Percentiles rank a stretch among this genome's conserved stretches.
Conservation (phyloP, 2,888 invertebrate species). For the Abscondita cerata region DNA sequence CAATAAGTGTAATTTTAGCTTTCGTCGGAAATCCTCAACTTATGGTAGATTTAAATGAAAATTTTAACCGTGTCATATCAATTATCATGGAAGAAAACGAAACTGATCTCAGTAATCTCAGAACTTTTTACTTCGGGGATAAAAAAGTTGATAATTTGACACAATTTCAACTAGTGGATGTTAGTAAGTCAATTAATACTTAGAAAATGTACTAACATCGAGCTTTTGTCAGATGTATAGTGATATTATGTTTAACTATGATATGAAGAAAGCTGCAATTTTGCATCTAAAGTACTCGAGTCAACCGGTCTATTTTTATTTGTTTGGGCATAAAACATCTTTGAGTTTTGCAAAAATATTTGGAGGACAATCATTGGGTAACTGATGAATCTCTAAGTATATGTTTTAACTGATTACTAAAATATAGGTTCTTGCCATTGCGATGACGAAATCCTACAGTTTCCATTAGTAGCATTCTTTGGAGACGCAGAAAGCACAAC, state of each 20-base stretch:
- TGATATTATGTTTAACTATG: conserved; percentile 69
- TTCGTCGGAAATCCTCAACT: conserved; percentile 51
- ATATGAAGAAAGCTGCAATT: conserved; percentile 69
- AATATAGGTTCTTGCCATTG: conserved; percentile 77
- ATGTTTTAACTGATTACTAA: too few relatives aligned
- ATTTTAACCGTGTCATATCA: conserved; percentile 58
- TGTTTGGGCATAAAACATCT: conserved; percentile 70
- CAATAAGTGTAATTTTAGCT: too few relatives aligned
- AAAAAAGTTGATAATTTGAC: conserved; percentile 53
- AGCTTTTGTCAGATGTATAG: conserved; percentile 78
- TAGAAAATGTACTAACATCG: conserved; percentile 8
- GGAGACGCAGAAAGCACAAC: conserved; percentile 59
- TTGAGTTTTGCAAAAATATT: conserved; percentile 76
- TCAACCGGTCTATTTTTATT: conserved; percentile 70
- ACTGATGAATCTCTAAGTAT: too few relatives aligned
- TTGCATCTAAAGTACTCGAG: conserved; percentile 61
- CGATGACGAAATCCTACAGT: conserved; percentile 84
- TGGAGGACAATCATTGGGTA: conserved; percentile 74
- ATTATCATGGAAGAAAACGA: conserved; percentile 56
- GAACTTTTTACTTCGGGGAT: conserved; percentile 60
- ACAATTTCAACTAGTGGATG: conserved; percentile 45
- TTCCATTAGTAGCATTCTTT: conserved; percentile 66
- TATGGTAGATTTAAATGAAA: conserved; percentile 54
- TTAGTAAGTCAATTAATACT: too few relatives aligned
- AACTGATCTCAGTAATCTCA: conserved; percentile 49